Evolutionary conservation across 2,113 vertebrate species (phyloP).

Genomic region (Cochlearius cochlearius): DNA sequence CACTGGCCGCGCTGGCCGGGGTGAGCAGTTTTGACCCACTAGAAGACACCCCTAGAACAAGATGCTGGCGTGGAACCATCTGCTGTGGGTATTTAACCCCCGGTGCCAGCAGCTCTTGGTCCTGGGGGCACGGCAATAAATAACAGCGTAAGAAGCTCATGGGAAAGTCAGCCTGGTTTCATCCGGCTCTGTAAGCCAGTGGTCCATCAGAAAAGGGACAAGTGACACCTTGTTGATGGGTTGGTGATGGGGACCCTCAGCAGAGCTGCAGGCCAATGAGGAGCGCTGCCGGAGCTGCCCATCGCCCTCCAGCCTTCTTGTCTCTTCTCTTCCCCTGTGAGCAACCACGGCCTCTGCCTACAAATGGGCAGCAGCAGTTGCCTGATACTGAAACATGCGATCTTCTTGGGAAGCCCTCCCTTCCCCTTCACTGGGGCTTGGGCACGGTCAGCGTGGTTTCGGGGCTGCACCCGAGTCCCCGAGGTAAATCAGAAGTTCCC

Average conservation of each 20-base stretch:
- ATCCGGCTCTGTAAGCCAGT: fast-evolving
- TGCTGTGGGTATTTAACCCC: fast-evolving
- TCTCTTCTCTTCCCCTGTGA: not conserved
- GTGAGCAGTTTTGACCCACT: not conserved
- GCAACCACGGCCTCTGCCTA: not conserved
- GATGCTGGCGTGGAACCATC: not conserved
- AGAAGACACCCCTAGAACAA: not conserved
- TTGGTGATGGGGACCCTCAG: not conserved
- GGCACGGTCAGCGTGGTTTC: not conserved
- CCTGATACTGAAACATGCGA: not conserved
- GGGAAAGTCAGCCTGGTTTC: not conserved
- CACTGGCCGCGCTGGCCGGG: not conserved
- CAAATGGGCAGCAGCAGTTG: not conserved
- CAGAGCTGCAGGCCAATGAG: not conserved
- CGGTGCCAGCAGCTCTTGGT: not conserved
- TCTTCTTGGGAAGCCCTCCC: not conserved
- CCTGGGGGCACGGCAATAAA: not conserved
- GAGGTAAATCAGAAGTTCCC: not conserved
- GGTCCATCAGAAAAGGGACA: not conserved
- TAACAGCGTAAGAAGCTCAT: fast-evolving
- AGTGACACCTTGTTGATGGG: not conserved
- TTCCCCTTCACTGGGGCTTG: fast-evolving
- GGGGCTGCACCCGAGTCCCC: not conserved
- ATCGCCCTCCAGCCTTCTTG: not conserved
- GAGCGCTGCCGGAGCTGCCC: not conserved